Base-by-base conservation (phyloP, 2,797 vertebrate genomes). In the Pseudotriccus pelzelni region DNA sequence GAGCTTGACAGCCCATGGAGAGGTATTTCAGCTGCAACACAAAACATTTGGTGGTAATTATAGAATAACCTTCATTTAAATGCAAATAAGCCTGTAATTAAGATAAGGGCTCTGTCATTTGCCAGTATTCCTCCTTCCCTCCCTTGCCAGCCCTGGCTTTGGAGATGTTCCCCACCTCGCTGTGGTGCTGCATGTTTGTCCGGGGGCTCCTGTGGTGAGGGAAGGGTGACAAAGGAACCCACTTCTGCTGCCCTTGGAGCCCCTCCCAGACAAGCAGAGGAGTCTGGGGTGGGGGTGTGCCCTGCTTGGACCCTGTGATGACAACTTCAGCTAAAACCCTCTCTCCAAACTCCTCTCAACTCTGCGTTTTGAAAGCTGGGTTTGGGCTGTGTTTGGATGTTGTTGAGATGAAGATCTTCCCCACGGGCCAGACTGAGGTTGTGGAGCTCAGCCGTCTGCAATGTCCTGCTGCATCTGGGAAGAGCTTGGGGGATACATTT, bases 31-130 rank as follows among this genome's bases (percentile, higher is more conserved):
- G 96, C 98, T 98, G 96, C 97, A 97, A 97, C 97, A 98, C 97
- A 98, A 98, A 98, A 97, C 97, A 97, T 97, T 97, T 96, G 90
- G 89, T 97, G 96, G 97, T 98, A 98, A 98, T 98, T 98, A 97
- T 98, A 98, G 97, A 98, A 98, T 98, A 98, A 97, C 98, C 98
- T 98, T 98, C 98, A 98, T 98, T 98, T 98, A 98, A 98, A 98
- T 98, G 98, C 98, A 98, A 98, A 98, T 98, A 97, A 98, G 98
- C 97, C 97, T 97, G 98, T 98, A 98, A 98, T 98, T 98, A 98
- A 98, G 98, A 98, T 98, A 98, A 98, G 98, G 97, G 97, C 96
- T 96, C 96, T 97, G 97, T 97, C 97, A 97, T 97, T 98, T 98
- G 97, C 97, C 93, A 97, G 96, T 74, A 68, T 96, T 96, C 39